Conservation (phyloP, 2,113 vertebrate species). For the Albula goreensis region DNA sequence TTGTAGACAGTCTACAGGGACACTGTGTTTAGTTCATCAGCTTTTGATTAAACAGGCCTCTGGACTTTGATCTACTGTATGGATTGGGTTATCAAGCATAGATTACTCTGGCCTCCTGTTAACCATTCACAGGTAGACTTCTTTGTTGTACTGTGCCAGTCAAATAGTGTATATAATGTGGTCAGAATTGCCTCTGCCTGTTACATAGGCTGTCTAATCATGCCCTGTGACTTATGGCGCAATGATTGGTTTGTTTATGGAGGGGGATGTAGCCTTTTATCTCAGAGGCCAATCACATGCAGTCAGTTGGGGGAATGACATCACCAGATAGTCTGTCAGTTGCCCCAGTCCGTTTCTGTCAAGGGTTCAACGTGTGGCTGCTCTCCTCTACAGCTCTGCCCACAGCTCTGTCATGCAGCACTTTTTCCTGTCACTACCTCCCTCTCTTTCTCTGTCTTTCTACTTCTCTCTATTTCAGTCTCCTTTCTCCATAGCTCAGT, state of each 20-base stretch:
- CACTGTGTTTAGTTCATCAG: not conserved
- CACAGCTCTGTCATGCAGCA: not conserved
- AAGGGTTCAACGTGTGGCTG: not conserved
- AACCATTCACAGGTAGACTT: not conserved
- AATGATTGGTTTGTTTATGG: constrained; percentile 21
- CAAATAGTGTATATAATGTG: not conserved
- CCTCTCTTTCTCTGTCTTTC: constrained; percentile 18
- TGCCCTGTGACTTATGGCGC: constrained; percentile 14
- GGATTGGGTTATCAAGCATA: not conserved
- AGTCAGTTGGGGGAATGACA: constrained; percentile 23
- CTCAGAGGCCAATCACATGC: constrained; percentile 38
- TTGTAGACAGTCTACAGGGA: not conserved
- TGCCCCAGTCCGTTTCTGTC: constrained; percentile 17
- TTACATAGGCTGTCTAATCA: not conserved
- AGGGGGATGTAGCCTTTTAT: constrained; percentile 26
- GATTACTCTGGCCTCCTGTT: constrained; percentile 1
- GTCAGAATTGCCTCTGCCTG: not conserved
- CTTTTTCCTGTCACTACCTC: constrained; percentile 16
- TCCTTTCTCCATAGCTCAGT: constrained; percentile 20
- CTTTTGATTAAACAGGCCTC: constrained; percentile 1
- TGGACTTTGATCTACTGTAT: constrained; percentile 6
- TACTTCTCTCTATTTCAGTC: not conserved
- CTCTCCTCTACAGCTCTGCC: not conserved
- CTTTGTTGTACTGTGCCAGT: not conserved
- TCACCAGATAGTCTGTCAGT: constrained; percentile 38